Evolutionary conservation across 2,888 invertebrate genomes (phyloP).

Genomic region (Masnerella sp.): DNA sequence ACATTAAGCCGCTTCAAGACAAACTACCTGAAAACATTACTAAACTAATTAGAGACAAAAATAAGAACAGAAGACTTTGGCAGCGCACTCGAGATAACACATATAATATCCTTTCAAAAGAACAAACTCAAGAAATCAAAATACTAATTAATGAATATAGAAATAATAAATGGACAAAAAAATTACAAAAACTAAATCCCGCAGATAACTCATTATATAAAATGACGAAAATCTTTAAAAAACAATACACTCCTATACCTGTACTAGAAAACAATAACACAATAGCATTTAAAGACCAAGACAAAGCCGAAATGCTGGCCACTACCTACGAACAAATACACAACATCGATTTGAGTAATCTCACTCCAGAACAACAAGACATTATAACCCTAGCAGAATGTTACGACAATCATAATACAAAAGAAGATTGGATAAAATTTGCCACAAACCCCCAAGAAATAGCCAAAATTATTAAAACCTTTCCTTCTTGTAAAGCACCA

Average conservation of each 20-base stretch:
- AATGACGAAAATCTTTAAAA: constrained; percentile 46
- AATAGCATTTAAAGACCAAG: constrained; percentile 10
- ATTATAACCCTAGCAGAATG: neutral
- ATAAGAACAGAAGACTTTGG: constrained; percentile 45
- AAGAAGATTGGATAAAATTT: constrained; percentile 19
- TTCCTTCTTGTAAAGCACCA: constrained; percentile 34
- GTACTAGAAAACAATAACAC: constrained; percentile 2
- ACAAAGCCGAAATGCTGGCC: constrained; percentile 49
- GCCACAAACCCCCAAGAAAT: constrained; percentile 28
- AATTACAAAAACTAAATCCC: constrained; percentile 33
- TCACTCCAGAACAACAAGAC: constrained; percentile 13
- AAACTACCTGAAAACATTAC: constrained; percentile 20
- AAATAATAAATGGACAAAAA: constrained; percentile 34
- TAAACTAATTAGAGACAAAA: constrained; percentile 36
- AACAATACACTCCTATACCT: constrained; percentile 23
- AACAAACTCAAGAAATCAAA: constrained; percentile 39
- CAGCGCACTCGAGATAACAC: constrained; percentile 31
- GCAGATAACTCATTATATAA: constrained; percentile 37
- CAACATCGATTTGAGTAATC: constrained; percentile 18
- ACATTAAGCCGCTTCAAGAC: constrained; percentile 28
- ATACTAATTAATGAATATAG: constrained; percentile 21
- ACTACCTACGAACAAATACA: constrained; percentile 40
- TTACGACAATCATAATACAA: neutral
- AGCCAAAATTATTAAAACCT: constrained; percentile 13
- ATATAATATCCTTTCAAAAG: constrained; percentile 6